Evolutionary conservation across 2,888 invertebrate genomes (phyloP), one percentile per base, ranked within the genome.

Genomic region (Cantharis rufa): DNA sequence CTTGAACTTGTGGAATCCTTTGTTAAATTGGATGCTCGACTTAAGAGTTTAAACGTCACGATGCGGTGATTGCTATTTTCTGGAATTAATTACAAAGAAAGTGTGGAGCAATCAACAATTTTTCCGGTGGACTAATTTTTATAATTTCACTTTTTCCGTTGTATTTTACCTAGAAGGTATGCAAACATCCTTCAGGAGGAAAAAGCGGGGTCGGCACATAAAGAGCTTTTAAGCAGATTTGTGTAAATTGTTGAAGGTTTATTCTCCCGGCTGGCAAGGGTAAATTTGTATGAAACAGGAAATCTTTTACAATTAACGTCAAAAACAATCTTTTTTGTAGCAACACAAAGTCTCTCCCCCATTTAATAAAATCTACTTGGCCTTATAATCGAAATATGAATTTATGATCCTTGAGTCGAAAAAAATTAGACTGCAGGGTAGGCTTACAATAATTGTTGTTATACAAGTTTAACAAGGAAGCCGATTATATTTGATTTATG

Each of bases 251-350:
- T 69, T 64, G 27, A 24, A 62, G 61, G 63, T 61, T 70, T 74
- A 74, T 70, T 28, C 74, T 62, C 73, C 16, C 27, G 62, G 18
- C 15, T 16, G 13, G 73, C 68, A 71, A 75, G 71, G 71, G 75
- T 75, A 71, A 75, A 71, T 75, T 70, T 75, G 75, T 66, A 75
- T 71, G 75, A 75, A 75, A 71, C 18, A 66, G 64, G 75, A 66
- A 70, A 71, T 71, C 75, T 66, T 28, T 75, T 70, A 68, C 70
- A 68, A 75, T 75, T 75, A 75, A 75, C 70, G 75, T 75, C 75
- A 71, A 70, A 75, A 75, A 75, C 75, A 75, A 75, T 71, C 71
- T 48, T 64, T 64, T 61, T 28, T 68, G 13, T 15, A 24, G 64
- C n/a, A n/a, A 48, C 7, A n/a, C n/a, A 48, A 48, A 48, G 48